Evolutionary conservation across 2,888 invertebrate genomes (phyloP).

Genomic region (Panzeria rudis): DNA sequence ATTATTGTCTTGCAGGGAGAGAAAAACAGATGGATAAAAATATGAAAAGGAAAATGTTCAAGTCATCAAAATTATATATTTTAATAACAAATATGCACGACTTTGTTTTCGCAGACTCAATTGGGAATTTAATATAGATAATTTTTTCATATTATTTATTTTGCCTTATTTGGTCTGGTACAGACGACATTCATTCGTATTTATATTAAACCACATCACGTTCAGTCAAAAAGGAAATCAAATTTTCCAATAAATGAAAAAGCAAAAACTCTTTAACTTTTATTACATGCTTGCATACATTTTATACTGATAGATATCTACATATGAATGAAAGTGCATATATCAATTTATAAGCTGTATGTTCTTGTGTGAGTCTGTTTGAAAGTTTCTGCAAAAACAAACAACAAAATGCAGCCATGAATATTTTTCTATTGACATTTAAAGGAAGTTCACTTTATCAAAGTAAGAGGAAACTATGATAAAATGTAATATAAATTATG

Average conservation of each 20-base stretch:
- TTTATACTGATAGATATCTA: neutral
- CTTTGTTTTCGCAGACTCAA: slow-evolving; percentile 35
- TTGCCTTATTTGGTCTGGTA: neutral
- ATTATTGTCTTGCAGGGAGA: too few relatives aligned
- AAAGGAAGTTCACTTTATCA: slow-evolving; percentile 37
- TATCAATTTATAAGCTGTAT: neutral
- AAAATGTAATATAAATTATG: slow-evolving; percentile 36
- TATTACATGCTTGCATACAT: neutral
- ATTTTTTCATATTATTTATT: neutral
- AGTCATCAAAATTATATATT: too few relatives aligned
- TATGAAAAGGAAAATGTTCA: too few relatives aligned
- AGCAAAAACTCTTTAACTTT: slow-evolving; percentile 18
- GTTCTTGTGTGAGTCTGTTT: neutral
- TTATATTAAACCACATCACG: slow-evolving; percentile 73
- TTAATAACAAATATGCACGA: slow-evolving; percentile 17
- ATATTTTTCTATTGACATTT: slow-evolving; percentile 51
- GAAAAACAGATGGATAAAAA: too few relatives aligned
- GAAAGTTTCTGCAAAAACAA: slow-evolving; percentile 10
- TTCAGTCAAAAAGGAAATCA: slow-evolving; percentile 74
- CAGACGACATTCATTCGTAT: slow-evolving; percentile 28
- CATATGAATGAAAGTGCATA: neutral
- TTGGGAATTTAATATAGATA: slow-evolving; percentile 35
- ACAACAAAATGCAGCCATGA: slow-evolving; percentile 30
- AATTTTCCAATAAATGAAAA: slow-evolving; percentile 75
- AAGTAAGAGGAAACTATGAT: slow-evolving; percentile 30